Percentiles rank a stretch among this genome's conserved stretches.
Conservation (phyloP, 2,113 vertebrate species). For the Lucifuga dentata region DNA sequence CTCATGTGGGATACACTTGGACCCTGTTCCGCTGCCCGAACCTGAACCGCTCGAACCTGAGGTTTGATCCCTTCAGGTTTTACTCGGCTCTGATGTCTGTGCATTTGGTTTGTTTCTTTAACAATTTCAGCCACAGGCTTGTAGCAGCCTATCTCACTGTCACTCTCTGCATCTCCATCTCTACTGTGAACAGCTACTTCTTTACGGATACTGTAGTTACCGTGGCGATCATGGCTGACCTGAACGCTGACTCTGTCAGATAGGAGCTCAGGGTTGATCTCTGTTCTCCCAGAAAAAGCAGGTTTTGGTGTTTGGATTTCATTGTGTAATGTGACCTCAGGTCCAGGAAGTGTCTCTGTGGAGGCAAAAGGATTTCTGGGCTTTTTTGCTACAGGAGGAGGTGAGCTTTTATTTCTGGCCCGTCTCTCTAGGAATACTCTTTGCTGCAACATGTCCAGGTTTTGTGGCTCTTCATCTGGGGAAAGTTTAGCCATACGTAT, state of each 20-base stretch:
- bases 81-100: constrained; percentile 47
- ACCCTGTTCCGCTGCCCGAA: constrained; percentile 50
- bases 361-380: constrained; percentile 31
- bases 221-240: background rate
- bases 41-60: constrained; percentile 38
- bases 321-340: constrained; percentile 26
- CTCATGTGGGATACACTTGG: constrained; percentile 78
- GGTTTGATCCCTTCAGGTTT: constrained; percentile 55
- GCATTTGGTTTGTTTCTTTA: constrained; percentile 73
- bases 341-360: constrained; percentile 30
- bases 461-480: constrained; percentile 51
- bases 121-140: constrained; percentile 77
- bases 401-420: constrained; percentile 64
- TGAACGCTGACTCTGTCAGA: constrained; percentile 16
- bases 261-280: constrained; percentile 13
- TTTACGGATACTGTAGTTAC: constrained; percentile 4
- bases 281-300: constrained; percentile 27
- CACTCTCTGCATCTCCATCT: constrained; percentile 4
- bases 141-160: constrained; percentile 55
- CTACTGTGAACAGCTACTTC: background rate
- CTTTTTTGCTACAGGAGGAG: constrained; percentile 65
- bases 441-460: constrained; percentile 73
- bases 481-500: constrained; percentile 43
- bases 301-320: constrained; percentile 38
- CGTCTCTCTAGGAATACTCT: constrained; percentile 62